Conservation (phyloP, 2,113 vertebrate genomes). For the Centropus unirufus region DNA sequence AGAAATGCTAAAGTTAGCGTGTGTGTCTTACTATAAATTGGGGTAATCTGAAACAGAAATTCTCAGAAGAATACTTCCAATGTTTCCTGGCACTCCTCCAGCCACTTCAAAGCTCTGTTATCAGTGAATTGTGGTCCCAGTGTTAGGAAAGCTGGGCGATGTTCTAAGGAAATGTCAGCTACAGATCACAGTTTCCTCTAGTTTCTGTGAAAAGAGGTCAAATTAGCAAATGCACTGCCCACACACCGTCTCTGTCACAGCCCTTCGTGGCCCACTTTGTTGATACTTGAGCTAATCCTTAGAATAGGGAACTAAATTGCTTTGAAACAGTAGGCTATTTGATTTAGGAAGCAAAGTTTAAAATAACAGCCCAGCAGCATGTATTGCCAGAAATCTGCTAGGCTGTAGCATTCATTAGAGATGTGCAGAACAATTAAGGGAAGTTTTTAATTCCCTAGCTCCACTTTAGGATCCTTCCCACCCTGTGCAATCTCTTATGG, state of each 20-base stretch:
- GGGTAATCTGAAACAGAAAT: conserved; percentile 82
- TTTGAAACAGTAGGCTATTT: conserved; percentile 47
- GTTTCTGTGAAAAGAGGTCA: conserved; percentile 66
- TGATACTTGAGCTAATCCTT: conserved; percentile 4
- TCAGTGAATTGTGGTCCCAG: conserved; percentile 78
- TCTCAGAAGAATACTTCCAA: conserved; percentile 76
- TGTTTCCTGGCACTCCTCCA: conserved; percentile 77
- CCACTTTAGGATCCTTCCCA: background rate
- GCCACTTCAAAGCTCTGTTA: conserved; percentile 80
- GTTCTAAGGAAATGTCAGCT: conserved; percentile 77
- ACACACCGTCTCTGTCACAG: background rate
- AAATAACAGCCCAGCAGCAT: conserved; percentile 3
- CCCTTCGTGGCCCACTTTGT: background rate
- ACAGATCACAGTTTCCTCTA: conserved; percentile 75
- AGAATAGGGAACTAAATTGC: background rate
- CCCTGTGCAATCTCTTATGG: background rate
- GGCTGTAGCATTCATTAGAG: background rate
- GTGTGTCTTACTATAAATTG: conserved; percentile 76
- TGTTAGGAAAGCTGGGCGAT: conserved; percentile 71
- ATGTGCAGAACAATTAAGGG: background rate
- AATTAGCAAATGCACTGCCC: conserved; percentile 44
- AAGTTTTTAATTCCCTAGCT: background rate
- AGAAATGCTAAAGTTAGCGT: conserved; percentile 79
- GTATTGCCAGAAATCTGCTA: background rate
- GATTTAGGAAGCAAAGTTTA: conserved; percentile 58